Base-by-base conservation (phyloP, 2,797 vertebrate genomes). In the Eulemur albifrons region DNA sequence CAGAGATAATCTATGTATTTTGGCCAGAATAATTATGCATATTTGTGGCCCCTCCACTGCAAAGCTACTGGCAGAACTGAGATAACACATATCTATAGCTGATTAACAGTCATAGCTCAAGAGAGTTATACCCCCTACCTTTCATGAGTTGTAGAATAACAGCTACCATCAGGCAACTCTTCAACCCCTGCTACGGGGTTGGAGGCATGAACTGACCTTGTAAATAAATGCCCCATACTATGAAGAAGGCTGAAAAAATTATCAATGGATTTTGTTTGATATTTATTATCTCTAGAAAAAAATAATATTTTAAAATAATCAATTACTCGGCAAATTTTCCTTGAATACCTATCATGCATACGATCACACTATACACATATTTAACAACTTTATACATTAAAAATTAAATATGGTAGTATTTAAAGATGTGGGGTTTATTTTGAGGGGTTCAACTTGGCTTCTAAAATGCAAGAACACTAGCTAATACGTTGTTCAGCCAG, bases 291-390 rank as follows among this genome's bases (percentile, higher is more conserved):
- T 14, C 35, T 23, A 21, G 20, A 38, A 69, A 38, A 69, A 69
- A 69, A 35, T 69, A 4, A n/a, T 38, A 86, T 88, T 95, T 89
- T 88, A 45, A 86, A 86, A 88, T 95, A n/a, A 15, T 88, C 35
- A 45, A 25, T 81, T 32, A 75, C 61, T 96, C 32, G 91, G 61
- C 18, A 85, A 85, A 82, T 73, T 89, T 85, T 83, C 75, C 73
- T 50, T 84, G 40, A 82, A 5, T 10, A 52, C 48, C 35, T 57
- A 63, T 2, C 57, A 67, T 52, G 4, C 40, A 45, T 57, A 95
- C 83, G 30, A 2, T 40, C 38, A 75, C 13, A 70, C 1, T 69
- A 32, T 67, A 72, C 10, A 75, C 1, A 38, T 85, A 35, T 72
- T 87, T 72, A 84, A 80, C 1, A 45, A 27, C 2, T 63, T 12